Evolutionary conservation across 2,797 vertebrate genomes (phyloP).

Genomic region (Echeneis naucrates): DNA sequence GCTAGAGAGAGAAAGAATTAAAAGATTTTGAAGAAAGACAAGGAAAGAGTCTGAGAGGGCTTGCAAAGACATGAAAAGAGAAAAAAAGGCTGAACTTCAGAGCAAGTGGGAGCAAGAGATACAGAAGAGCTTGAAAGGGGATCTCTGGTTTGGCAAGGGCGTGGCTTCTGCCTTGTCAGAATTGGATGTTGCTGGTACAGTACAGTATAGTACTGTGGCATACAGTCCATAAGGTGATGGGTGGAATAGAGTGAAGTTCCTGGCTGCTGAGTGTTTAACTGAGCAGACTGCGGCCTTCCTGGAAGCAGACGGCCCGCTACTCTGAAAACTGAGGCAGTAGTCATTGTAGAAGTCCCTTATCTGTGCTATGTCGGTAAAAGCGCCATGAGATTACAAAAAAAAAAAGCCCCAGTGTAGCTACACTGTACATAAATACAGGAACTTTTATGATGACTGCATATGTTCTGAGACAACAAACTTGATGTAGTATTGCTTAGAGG

Average conservation of each 20-base stretch:
- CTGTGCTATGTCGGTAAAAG: slow-evolving; percentile 10
- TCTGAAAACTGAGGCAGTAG: slow-evolving; percentile 28
- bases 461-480: slow-evolving; percentile 30
- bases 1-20: slow-evolving; percentile 59
- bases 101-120: slow-evolving; percentile 49
- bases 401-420: background rate
- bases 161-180: slow-evolving; percentile 71
- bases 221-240: slow-evolving; percentile 57
- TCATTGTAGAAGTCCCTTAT: slow-evolving; percentile 44
- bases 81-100: slow-evolving; percentile 62
- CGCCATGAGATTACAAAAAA: slow-evolving; percentile 15
- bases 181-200: slow-evolving; percentile 52
- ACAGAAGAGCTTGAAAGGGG: slow-evolving; percentile 64
- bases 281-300: slow-evolving; percentile 54
- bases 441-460: slow-evolving; percentile 50
- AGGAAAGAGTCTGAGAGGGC: slow-evolving; percentile 47
- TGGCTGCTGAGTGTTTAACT: slow-evolving; percentile 72
- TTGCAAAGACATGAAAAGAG: slow-evolving; percentile 63
- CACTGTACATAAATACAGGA: slow-evolving; percentile 26
- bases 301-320: slow-evolving; percentile 29
- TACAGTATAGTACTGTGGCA: slow-evolving; percentile 32
- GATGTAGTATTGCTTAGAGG: slow-evolving; percentile 21
- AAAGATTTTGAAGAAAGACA: slow-evolving; percentile 51
- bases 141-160: slow-evolving; percentile 80
- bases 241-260: slow-evolving; percentile 52